Evolutionary conservation across 1,140 invertebrate genomes (phyloP).

Genomic region (Trachelipus rathkii): DNA sequence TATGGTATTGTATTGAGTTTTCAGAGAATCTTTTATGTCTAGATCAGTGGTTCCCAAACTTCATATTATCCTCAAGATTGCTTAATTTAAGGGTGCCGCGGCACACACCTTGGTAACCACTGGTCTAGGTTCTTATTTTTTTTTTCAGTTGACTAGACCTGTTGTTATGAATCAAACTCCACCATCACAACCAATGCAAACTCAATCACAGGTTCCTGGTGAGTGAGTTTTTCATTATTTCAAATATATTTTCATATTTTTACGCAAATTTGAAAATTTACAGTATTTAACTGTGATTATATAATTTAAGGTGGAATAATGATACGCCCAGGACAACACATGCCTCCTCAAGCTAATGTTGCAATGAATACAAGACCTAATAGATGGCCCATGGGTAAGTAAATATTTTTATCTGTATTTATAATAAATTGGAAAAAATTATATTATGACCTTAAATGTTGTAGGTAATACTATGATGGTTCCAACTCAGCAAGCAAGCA

Average conservation of each 20-base stretch:
- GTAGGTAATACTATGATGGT: background rate
- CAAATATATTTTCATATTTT: background rate
- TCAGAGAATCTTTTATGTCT: no score
- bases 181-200: background rate
- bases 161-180: background rate
- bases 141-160: background rate
- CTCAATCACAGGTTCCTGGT: background rate
- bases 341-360: background rate
- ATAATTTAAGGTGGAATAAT: background rate
- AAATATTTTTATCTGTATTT: no score
- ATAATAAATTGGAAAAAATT: no score
- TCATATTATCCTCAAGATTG: no score
- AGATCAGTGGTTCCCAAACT: no score
- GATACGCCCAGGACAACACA: background rate
- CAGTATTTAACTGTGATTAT: background rate
- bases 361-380: constrained; percentile 3
- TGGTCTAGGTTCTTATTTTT: no score
- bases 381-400: background rate
- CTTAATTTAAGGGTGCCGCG: no score
- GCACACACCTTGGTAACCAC: no score
- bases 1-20: no score
- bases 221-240: background rate
- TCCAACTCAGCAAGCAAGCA: background rate
- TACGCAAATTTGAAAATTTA: background rate
- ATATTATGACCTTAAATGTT: no score